Percentiles rank a stretch among this genome's conserved stretches.
These are phyloP conservation scores for Arctia plantaginis DNA, from an alignment of 2,888 invertebrate genomes.

Conservation along the genomic window DNA sequence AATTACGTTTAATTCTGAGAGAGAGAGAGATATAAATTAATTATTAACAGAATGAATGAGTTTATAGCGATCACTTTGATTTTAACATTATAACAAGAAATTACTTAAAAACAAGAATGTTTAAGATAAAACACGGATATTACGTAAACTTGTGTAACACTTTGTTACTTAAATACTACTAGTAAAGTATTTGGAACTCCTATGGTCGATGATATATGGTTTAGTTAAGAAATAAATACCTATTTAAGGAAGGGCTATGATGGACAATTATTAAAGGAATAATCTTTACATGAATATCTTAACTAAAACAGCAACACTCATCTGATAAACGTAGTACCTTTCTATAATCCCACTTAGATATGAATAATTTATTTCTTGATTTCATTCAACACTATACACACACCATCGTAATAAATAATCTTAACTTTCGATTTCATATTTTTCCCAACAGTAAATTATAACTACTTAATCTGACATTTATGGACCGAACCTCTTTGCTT, in stretches of 20 bases:
- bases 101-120: background rate
- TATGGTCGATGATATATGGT: background rate
- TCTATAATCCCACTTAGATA: background rate
- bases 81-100: conserved; percentile 1
- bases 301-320: background rate
- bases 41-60: background rate
- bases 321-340: background rate
- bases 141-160: background rate
- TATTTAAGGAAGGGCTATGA: background rate
- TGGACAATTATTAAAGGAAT: background rate
- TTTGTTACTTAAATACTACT: background rate
- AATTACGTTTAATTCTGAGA: background rate
- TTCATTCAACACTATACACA: background rate
- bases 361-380: background rate
- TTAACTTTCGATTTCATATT: conserved; percentile 3
- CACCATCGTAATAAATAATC: background rate
- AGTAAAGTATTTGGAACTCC: background rate
- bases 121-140: background rate
- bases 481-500: conserved; percentile 2
- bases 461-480: conserved; percentile 13
- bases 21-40: background rate
- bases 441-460: conserved; percentile 7
- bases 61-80: background rate
- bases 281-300: too few species aligned
- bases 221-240: too few species aligned